phyloP scores from a whole-genome alignment of 2,113 vertebrate species.

The Tapirus terrestris region DNA sequence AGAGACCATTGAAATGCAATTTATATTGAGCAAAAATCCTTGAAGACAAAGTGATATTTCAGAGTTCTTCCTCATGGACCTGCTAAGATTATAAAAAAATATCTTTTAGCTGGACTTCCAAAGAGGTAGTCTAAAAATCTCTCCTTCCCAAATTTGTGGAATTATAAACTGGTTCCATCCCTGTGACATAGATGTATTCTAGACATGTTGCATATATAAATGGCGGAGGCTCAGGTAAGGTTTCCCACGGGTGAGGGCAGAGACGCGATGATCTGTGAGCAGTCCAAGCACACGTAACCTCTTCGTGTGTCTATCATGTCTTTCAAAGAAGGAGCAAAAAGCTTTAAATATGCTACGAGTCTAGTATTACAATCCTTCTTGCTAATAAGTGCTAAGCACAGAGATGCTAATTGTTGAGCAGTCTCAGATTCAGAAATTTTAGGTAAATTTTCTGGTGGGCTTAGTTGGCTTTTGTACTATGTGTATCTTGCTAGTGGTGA shows the following conservation, averaged over 20 bases:
- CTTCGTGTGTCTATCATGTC: not conserved
- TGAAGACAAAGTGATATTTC: not conserved
- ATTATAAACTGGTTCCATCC: not conserved
- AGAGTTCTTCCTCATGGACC: not conserved
- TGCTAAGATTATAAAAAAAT: not conserved
- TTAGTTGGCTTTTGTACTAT: not conserved
- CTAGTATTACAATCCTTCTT: not conserved
- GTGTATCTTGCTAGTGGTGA: not conserved
- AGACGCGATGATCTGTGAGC: not conserved
- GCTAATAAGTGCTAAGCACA: not conserved
- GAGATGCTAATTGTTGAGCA: not conserved
- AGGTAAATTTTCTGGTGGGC: not conserved
- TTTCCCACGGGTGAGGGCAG: not conserved
- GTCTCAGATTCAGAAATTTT: not conserved
- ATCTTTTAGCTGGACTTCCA: not conserved
- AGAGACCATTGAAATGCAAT: not conserved
- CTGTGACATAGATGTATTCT: not conserved
- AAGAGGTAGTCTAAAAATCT: not conserved
- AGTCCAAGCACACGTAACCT: not conserved
- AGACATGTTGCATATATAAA: not conserved
- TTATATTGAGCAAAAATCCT: not conserved
- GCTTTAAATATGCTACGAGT: not conserved
- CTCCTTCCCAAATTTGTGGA: not conserved
- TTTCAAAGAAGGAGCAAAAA: not conserved
- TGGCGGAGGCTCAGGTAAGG: not conserved